A percentile compares a stretch with the other conserved stretches of the same genome.
phyloP scores from a whole-genome alignment of 2,888 invertebrate genomes.

The Agrochola circellaris region DNA sequence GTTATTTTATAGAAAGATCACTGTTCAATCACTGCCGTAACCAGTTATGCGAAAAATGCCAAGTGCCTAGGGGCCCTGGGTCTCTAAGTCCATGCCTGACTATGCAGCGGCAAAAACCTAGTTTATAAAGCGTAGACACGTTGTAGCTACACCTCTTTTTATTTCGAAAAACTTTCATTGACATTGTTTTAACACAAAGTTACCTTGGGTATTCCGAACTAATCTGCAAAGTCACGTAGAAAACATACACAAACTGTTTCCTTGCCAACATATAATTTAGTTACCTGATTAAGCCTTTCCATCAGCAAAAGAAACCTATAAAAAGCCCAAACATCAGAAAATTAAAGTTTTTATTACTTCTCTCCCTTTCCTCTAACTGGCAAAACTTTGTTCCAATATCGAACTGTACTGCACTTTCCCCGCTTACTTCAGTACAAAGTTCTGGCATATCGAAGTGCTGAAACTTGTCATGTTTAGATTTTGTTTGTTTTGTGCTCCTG shows the following conservation, averaged over 20 bases:
- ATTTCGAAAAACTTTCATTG: background rate
- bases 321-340: constrained; percentile 6
- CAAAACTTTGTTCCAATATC: constrained; percentile 39
- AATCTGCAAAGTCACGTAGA: background rate
- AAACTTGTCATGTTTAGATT: constrained; percentile 72
- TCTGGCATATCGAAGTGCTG: constrained; percentile 77
- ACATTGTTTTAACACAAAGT: too few species aligned
- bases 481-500: constrained; percentile 36
- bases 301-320: background rate
- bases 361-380: background rate
- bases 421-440: constrained; percentile 59
- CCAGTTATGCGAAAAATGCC: too few species aligned
- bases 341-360: constrained; percentile 27
- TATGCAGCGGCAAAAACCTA: too few species aligned
- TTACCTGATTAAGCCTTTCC: background rate
- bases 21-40: too few species aligned
- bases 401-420: constrained; percentile 26
- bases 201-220: background rate
- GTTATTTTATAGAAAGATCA: too few species aligned
- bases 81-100: too few species aligned
- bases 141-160: too few species aligned
- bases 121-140: too few species aligned
- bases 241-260: background rate
- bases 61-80: too few species aligned
- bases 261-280: background rate